Evolutionary conservation across 2,113 vertebrate species (phyloP), one percentile per base, ranked within the genome.

Genomic region (Xenopus laevis): DNA sequence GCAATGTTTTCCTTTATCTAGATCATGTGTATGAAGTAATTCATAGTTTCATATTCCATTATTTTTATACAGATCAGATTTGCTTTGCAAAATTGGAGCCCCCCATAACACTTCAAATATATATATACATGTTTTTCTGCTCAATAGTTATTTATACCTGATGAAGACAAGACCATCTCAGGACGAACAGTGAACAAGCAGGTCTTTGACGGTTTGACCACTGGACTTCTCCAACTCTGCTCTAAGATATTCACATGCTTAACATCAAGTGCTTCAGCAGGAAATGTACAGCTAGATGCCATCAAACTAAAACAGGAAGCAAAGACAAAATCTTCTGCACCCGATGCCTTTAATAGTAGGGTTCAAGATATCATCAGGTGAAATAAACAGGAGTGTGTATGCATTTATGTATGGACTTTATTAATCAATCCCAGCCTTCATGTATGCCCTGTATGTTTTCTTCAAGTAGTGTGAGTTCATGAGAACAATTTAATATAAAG

Each of bases 311-410:
- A 92, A 60, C 92, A 92, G 60, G 95, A 96, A 82, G 81, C 81
- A 78, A 98, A 95, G 86, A 92, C 81, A 84, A 96, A 94, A 84
- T 83, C 87, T 68, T 89, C 87, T 0, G 77, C 84, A 44, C 72
- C 74, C 20, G 96, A 99, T 80, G 89, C 90, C 82, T 95, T 97
- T 83, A 94, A 83, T 86, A 91, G 88, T 69, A 93, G 94, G 65
- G 81, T 95, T 53, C 97, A 98, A 78, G 96, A 99, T 86, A 85
- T 98, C 65, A 96, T 98, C 91, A 97, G 97, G 97, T 99, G 90
- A 9, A 7, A 40, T 27, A 10, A 2, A 13, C 9, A 60, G 9
- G 53, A 27, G 4, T 55, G 53, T 55, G 53, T 55, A 3, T 8
- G 17, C 47, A 8, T 55, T 55, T n/a, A 55, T n/a, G 53, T 27